Base-by-base conservation (phyloP, 2,797 vertebrate genomes). In the Lophius americanus region DNA sequence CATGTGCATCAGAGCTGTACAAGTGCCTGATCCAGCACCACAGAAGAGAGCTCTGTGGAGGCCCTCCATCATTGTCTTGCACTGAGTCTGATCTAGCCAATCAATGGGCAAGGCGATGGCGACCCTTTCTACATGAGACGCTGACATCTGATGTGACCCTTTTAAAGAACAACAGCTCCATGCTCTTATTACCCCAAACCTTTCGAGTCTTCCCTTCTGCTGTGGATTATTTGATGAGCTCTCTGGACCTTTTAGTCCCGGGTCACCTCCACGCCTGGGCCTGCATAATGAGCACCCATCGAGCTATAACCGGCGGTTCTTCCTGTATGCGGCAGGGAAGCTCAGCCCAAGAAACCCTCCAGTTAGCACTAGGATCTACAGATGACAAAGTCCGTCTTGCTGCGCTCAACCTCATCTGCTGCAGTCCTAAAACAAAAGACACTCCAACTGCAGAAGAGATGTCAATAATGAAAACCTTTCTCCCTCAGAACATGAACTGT, bases 401-500 rank as follows among this genome's bases (percentile, higher is more conserved):
- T 0, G 95, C 94, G 0, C 79, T 97, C 46, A 84, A 74, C 33
- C 83, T 96, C 14, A 87, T 98, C 38, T 96, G 95, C 86, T 94
- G 93, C 79, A 92, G 94, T 81, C 92, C 94, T 9, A 95, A 93
- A 76, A 95, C 93, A 75, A 96, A 85, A 70, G 94, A 88, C 63
- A 74, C 87, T 9, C 93, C 95, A 0, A 90, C 72, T 0, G 3
- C 48, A 0, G 75, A 80, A 2, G 95, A 97, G 76, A 35, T 95
- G 66, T 51, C 0, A 0, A 59, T 93, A 6, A 87, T 97, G 76
- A 93, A 12, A 76, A 76, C 39, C 37, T 96, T 96, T 60, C 84
- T 98, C 69, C 94, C 94, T 10, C 91, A 94, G 69, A 98, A 95
- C 88, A 88, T 98, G 9, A 96, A 95, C 76, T 93, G 93, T 0